Evolutionary conservation across 2,797 vertebrate genomes (phyloP), one percentile per base, ranked within the genome.

Genomic region (Mycteria americana): DNA sequence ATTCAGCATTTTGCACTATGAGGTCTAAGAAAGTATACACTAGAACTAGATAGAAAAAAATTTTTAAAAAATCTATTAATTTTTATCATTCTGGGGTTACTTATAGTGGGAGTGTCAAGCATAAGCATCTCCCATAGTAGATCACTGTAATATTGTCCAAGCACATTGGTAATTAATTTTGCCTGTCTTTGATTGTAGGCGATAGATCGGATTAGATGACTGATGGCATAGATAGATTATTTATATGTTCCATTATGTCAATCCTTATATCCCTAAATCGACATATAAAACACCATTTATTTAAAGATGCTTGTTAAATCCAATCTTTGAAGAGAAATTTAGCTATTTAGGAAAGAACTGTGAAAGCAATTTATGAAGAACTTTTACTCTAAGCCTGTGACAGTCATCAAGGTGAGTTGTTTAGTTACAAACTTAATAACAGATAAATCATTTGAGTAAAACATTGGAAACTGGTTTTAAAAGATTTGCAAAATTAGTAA

Each of bases 381-480:
- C 37, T 92, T 96, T 84, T 88, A 91, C 69, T 60, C 35, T 25
- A 70, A 2, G 51, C 27, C 54, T 94, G 25, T 68, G 60, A 53
- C 18, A 81, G 78, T 82, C 91, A 92, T 89, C 94, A 95, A 91
- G 48, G 88, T 79, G 84, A 95, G 79, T 30, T 92, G 54, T 91
- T 96, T 68, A 88, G 67, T 92, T 94, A 93, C 43, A 96, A 97
- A 95, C 33, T 28, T 73, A 83, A 82, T 8, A n/a, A n/a, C n/a
- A 86, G 63, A 88, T 56, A 95, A 95, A 96, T 76, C 8, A 50
- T 74, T 76, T 53, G 13, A 91, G 30, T 67, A 81, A 92, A 87
- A 69, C 86, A 74, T 5, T 75, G 67, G n/a, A 84, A 94, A 63
- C 17, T 86, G 33, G 4, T 72, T 64, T 78, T 68, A 84, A 92